phyloP scores from a whole-genome alignment of 1,140 invertebrate species.

The Sitobion miscanthi region DNA sequence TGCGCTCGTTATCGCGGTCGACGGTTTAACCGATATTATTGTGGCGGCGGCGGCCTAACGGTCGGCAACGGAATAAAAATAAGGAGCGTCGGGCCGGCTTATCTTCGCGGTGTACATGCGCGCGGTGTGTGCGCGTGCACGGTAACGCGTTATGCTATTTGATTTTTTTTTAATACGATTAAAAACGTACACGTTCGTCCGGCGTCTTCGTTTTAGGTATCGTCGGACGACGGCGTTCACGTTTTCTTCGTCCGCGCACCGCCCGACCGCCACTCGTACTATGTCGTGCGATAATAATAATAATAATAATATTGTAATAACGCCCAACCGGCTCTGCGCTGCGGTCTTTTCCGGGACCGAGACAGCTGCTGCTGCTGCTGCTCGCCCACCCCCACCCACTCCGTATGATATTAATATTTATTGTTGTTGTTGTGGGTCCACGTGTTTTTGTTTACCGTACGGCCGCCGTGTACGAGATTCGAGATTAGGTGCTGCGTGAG shows the following conservation, averaged over 20 bases:
- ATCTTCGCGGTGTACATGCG: background rate
- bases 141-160: background rate
- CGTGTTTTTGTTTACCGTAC: constrained; percentile 4
- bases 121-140: background rate
- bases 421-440: background rate
- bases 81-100: background rate
- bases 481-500: background rate
- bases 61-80: background rate
- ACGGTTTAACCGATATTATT: background rate
- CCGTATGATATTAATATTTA: background rate
- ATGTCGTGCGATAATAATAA: background rate
- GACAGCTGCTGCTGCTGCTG: background rate
- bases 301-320: background rate
- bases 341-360: background rate
- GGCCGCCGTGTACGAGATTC: background rate
- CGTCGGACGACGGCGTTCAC: background rate
- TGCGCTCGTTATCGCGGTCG: background rate
- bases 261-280: background rate
- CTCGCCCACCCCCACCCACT: too few species aligned
- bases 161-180: background rate
- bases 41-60: background rate
- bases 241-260: background rate
- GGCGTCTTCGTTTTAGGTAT: background rate
- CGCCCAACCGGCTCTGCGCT: background rate
- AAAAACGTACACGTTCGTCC: background rate